A percentile compares a stretch with the other conserved stretches of the same genome.
Evolutionary conservation across 2,113 vertebrate genomes (phyloP).

Genomic region (Callospermophilus lateralis): DNA sequence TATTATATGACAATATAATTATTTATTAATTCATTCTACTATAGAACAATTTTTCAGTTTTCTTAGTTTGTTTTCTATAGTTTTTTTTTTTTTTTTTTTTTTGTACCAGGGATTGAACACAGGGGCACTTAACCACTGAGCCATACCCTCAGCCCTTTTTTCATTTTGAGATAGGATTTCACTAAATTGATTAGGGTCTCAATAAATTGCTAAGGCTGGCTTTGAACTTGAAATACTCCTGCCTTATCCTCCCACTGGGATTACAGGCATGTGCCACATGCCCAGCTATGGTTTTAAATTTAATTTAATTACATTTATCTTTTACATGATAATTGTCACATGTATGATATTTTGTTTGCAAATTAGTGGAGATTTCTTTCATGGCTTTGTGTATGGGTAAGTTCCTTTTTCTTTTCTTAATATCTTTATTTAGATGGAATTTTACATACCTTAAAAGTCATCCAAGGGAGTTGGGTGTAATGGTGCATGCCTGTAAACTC

Average conservation of each 20-base stretch:
- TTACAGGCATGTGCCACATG: too few relatives aligned
- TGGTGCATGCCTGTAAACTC: background rate
- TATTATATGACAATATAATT: background rate
- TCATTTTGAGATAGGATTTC: too few relatives aligned
- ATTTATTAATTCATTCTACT: background rate
- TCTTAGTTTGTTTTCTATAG: background rate
- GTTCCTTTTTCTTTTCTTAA: background rate
- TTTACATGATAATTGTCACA: background rate
- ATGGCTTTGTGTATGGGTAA: background rate
- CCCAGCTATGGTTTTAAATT: background rate
- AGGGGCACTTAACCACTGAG: too few relatives aligned
- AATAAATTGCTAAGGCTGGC: too few relatives aligned
- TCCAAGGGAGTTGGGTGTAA: background rate
- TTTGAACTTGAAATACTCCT: too few relatives aligned
- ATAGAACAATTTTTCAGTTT: background rate
- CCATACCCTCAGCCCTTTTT: too few relatives aligned
- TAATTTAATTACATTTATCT: background rate
- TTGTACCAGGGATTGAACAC: too few relatives aligned
- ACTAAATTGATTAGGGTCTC: too few relatives aligned
- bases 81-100: too few relatives aligned
- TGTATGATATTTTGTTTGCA: background rate
- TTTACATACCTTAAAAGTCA: constrained; percentile 6
- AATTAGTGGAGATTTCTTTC: constrained; percentile 1
- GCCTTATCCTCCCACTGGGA: too few relatives aligned
- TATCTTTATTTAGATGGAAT: constrained; percentile 8